A percentile compares a stretch with the other conserved stretches of the same genome.
phyloP scores from a whole-genome alignment of 2,797 vertebrate genomes.

The Semotilus atromaculatus region DNA sequence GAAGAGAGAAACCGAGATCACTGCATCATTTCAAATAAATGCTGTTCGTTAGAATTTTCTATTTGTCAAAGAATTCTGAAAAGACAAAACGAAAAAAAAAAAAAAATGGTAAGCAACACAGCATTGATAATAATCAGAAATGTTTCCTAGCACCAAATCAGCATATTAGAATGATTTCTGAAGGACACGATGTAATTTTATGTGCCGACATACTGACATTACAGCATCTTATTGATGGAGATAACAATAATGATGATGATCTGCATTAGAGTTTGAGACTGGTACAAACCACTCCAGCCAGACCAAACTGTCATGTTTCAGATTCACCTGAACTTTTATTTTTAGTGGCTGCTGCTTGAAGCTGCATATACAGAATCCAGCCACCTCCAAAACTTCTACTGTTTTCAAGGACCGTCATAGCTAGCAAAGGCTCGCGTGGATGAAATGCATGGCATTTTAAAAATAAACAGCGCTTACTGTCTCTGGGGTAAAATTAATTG shows the following conservation, averaged over 20 bases:
- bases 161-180: background rate
- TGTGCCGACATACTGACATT: background rate
- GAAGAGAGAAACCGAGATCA: background rate
- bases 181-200: background rate
- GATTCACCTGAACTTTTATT: background rate
- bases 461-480: background rate
- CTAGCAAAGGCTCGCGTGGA: background rate
- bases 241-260: background rate
- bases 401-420: background rate
- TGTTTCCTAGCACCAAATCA: background rate
- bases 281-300: background rate
- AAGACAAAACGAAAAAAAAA: too few species aligned
- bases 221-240: background rate
- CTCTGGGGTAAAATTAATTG: background rate
- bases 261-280: background rate
- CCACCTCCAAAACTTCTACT: too few species aligned
- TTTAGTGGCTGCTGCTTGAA: background rate
- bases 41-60: background rate
- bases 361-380: background rate
- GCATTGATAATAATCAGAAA: background rate
- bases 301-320: background rate
- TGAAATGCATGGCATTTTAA: background rate
- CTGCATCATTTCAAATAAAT: too few species aligned
- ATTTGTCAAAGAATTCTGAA: background rate
- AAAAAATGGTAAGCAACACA: background rate